Evolutionary conservation across 2,888 invertebrate species (phyloP).

Genomic region (Heliconius aoede): DNA sequence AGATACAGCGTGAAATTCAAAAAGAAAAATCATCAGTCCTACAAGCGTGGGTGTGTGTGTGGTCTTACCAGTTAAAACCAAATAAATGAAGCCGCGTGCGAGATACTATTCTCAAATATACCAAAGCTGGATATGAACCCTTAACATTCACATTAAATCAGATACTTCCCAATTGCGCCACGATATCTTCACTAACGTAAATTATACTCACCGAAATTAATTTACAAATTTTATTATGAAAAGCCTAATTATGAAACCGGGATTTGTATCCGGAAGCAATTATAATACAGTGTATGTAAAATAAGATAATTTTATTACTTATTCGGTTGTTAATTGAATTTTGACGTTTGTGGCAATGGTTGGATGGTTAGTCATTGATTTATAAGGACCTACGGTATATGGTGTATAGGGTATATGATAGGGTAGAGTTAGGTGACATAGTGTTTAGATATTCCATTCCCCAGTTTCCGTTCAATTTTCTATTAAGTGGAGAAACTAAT

Average conservation of each 20-base stretch:
- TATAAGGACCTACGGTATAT: not conserved
- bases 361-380: not conserved
- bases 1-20: too few species aligned
- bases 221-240: conserved; percentile 27
- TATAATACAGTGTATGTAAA: conserved; percentile 23
- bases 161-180: not conserved
- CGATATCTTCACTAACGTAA: not conserved
- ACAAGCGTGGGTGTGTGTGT: too few species aligned
- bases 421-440: not conserved
- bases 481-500: too few species aligned
- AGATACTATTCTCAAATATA: too few species aligned
- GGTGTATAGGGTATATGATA: too few species aligned
- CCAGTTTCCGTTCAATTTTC: too few species aligned
- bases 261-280: conserved; percentile 18
- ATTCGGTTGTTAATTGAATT: not conserved
- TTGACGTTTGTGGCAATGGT: not conserved
- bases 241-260: conserved; percentile 21
- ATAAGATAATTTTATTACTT: conserved; percentile 8
- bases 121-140: not conserved
- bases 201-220: not conserved
- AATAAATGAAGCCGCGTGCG: too few species aligned
- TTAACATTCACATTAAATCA: not conserved
- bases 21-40: too few species aligned
- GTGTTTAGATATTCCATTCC: too few species aligned
- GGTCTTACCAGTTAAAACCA: too few species aligned